Base-by-base conservation (phyloP, 1,140 invertebrate genomes). In the Drosophila paulistorum region DNA sequence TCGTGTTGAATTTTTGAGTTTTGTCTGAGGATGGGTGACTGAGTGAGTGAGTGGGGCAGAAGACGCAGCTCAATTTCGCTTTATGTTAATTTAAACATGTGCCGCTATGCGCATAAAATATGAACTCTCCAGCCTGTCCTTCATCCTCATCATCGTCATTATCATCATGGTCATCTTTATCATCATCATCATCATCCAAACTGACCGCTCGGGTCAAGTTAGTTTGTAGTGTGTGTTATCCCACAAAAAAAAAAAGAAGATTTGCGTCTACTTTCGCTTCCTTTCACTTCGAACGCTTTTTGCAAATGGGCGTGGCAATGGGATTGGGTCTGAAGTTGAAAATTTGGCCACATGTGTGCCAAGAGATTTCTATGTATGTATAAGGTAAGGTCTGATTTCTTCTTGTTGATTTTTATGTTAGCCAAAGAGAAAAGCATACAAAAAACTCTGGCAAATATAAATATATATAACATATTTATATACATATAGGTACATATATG, bases 51-150 rank as follows among this genome's bases (percentile, higher is more conserved):
- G 58, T 75, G 67, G 77, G 76, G 59, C 73, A 68, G 79, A 57
- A 66, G 82, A 71, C 81, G 83, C 76, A 78, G 83, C 84, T 89
- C 84, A 89, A 89, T 89, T 89, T 89, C 80, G 80, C 77, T 89
- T 89, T 89, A 89, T 89, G 84, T 89, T 89, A 89, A 89, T 89
- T 89, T 89, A 89, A 89, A 89, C 84, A 89, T 89, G 84, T 89
- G 84, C 84, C 83, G 80, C 84, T 84, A 89, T 84, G 84, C 84
- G 84, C 84, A 89, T 89, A 89, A 89, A 89, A 89, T 89, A 89
- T 89, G 84, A 89, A 89, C 77, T 71, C 63, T 39, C 42, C 13
- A 35, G 58, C 68, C 41, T 60, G 55, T 26, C 26, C 7, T n/a
- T 26, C 60, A 20, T 6, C 45, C 41, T 37, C 33, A 58, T 58